Evolutionary conservation across 92 coral and sea anemone genomes (phyloP), one percentile per base, ranked within the genome.

Genomic region (Desmophyllum pertusum): DNA sequence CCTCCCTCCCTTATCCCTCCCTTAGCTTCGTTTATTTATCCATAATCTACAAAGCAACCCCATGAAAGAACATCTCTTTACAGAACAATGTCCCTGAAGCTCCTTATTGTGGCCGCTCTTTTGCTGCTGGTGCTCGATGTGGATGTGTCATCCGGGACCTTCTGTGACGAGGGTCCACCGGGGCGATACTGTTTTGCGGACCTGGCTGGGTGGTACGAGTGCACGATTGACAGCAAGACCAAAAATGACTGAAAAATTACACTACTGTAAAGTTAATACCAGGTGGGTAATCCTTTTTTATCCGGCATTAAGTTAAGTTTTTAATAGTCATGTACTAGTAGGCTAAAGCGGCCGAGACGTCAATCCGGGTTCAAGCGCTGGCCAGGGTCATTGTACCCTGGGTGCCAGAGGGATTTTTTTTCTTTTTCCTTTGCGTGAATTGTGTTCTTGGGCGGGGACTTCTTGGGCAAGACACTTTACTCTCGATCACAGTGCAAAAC

Each of bases 121-220:
- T 11, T 70, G 2, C 40, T 70, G n/a, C 38, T 81, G 50, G 53
- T 55, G 19, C 61, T 70, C 10, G 69, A 23, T 2, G 70, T 81
- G 78, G 78, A 39, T 43, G 30, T 52, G 30, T 52, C 78, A 31
- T 27, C n/a, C 18, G 90, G 88, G 70, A 84, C 65, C 48, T 74
- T 86, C 85, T 90, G 93, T 36, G 93, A 86, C 51, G 79, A 90
- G 76, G 93, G 90, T 14, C 93, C 88, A 30, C 90, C 90, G 0
- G 93, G 93, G 13, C 39, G 80, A 17, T 90, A 86, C 83, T 90
- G 93, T 78, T 71, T 71, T 63, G 30, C 80, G 68, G 83, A 82
- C 63, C 88, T 90, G 41, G 77, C 61, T 14, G 93, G 93, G 3
- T 90, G 85, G 77, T 84, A 86, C 25, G 77, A 86, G n/a, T 90